Evolutionary conservation across 2,113 vertebrate species (phyloP).

Genomic region (Colinus virginianus): DNA sequence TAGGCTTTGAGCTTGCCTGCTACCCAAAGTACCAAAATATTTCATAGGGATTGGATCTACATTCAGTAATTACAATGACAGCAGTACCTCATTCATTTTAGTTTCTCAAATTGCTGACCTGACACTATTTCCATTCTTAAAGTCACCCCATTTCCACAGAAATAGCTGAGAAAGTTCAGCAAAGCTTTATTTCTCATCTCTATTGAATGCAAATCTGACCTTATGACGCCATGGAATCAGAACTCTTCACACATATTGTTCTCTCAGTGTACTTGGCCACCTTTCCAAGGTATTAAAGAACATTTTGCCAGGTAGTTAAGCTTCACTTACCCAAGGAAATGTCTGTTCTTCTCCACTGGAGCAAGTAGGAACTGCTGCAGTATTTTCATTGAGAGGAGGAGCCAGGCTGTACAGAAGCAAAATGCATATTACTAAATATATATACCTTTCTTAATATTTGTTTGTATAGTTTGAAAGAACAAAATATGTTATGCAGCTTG

Average conservation of each 20-base stretch:
- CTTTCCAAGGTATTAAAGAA: neutral
- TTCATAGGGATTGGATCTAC: neutral
- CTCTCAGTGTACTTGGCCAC: neutral
- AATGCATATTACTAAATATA: neutral
- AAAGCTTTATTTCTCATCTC: neutral
- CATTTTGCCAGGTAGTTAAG: neutral
- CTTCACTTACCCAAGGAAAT: conserved; percentile 23
- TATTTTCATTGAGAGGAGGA: neutral
- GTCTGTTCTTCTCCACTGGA: neutral
- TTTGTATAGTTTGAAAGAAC: neutral
- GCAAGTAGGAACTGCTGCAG: neutral
- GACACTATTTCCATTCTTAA: neutral
- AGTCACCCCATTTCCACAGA: neutral
- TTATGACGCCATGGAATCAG: neutral
- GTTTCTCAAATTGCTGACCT: neutral
- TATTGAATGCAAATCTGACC: neutral
- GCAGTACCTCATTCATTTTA: neutral
- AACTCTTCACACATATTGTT: neutral
- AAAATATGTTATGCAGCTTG: neutral
- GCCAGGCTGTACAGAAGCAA: neutral
- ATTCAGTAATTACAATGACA: neutral
- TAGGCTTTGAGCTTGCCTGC: neutral
- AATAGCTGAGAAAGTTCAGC: neutral
- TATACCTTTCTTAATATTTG: neutral
- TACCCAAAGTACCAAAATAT: neutral